Conservation (phyloP, 2,797 vertebrate species). For the Sardinella longiceps region DNA sequence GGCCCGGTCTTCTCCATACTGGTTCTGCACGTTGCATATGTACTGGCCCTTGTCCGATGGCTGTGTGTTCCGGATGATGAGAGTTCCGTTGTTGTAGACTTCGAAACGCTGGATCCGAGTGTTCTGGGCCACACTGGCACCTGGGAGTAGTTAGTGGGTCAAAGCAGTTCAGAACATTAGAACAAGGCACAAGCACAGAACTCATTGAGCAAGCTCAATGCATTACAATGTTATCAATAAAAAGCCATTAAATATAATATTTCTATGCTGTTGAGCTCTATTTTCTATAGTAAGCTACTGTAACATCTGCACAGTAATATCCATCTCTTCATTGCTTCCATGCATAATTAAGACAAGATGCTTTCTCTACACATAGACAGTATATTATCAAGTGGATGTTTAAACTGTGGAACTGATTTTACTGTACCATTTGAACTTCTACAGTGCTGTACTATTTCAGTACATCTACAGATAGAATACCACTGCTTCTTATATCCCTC, state of each 20-base stretch:
- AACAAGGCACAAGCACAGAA: not conserved
- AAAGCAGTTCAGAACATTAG: not conserved
- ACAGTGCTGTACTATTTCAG: too few relatives aligned
- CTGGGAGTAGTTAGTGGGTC: constrained; percentile 61
- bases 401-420: too few relatives aligned
- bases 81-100: constrained; percentile 84
- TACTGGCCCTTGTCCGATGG: constrained; percentile 85
- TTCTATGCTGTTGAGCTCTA: too few relatives aligned
- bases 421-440: too few relatives aligned
- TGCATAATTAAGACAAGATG: too few relatives aligned
- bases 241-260: not conserved
- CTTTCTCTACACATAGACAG: too few relatives aligned
- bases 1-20: constrained; percentile 78
- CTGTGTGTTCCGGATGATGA: constrained; percentile 80
- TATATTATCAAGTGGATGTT: too few relatives aligned
- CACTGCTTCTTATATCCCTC: too few relatives aligned
- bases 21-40: constrained; percentile 83
- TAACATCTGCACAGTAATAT: too few relatives aligned
- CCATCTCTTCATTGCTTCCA: too few relatives aligned
- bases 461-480: too few relatives aligned
- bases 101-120: constrained; percentile 81
- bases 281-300: too few relatives aligned
- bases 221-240: not conserved
- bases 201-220: not conserved
- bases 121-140: constrained; percentile 77